A percentile compares a stretch with the other conserved stretches of the same genome.
phyloP scores from a whole-genome alignment of 2,888 invertebrate species.

The Drosophila putrida region DNA sequence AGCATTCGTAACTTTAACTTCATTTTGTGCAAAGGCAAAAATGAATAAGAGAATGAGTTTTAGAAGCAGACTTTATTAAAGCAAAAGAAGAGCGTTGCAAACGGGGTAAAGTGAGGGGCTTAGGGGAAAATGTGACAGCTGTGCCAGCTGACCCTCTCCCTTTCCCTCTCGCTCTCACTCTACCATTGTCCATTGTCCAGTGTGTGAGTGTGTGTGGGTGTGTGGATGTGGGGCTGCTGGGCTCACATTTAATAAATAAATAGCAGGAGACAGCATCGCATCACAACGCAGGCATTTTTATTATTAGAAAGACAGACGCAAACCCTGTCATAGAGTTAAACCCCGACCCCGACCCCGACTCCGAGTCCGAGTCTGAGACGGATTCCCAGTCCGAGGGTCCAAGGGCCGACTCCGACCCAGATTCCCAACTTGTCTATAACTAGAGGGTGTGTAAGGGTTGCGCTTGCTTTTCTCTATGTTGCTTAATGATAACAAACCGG shows the following conservation, averaged over 20 bases:
- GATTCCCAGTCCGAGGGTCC: not conserved
- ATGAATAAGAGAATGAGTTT: conserved; percentile 59
- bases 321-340: conserved; percentile 12
- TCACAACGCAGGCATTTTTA: conserved; percentile 65
- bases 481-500: conserved; percentile 79
- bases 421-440: conserved; percentile 7
- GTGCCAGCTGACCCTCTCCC: conserved; percentile 71
- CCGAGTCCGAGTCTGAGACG: not conserved
- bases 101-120: conserved; percentile 42
- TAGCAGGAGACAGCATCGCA: conserved; percentile 64
- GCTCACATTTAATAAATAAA: conserved; percentile 76
- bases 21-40: conserved; percentile 60
- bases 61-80: conserved; percentile 61
- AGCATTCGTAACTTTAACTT: conserved; percentile 55
- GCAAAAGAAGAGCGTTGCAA: conserved; percentile 46
- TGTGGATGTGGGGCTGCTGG: conserved; percentile 28
- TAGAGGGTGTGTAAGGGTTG: conserved; percentile 57
- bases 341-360: not conserved
- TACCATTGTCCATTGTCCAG: conserved; percentile 34
- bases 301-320: conserved; percentile 48
- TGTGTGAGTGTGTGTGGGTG: conserved; percentile 9
- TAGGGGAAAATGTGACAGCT: conserved; percentile 76
- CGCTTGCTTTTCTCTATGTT: conserved; percentile 40
- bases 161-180: not conserved
- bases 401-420: conserved; percentile 13